Conservation (phyloP, 2,113 vertebrate genomes). For the Vireo altiloquus region DNA sequence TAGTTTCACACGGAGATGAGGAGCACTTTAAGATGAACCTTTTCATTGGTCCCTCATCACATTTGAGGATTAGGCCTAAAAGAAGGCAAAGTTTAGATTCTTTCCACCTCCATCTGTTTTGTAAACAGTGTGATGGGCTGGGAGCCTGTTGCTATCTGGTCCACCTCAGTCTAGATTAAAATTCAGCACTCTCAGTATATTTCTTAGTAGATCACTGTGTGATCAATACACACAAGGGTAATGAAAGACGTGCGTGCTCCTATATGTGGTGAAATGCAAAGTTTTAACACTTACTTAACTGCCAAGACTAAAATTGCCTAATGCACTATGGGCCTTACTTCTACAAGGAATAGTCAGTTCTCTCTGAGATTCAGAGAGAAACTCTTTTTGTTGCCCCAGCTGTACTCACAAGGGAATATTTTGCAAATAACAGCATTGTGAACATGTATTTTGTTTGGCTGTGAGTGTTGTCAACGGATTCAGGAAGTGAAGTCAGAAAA, state of each 20-base stretch:
- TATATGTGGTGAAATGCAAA: conserved; percentile 21
- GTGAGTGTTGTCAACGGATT: conserved; percentile 72
- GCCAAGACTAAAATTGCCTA: not conserved
- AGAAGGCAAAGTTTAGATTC: not conserved
- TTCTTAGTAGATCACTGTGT: not conserved
- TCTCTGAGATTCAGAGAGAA: conserved; percentile 60
- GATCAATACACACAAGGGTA: not conserved
- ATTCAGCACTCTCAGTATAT: not conserved
- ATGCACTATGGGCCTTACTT: conserved; percentile 7
- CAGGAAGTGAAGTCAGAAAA: conserved; percentile 79
- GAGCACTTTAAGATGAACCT: not conserved
- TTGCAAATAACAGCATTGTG: conserved; percentile 73
- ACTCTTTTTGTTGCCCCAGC: conserved; percentile 74
- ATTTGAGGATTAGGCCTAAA: not conserved
- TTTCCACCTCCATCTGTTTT: not conserved
- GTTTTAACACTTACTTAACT: conserved; percentile 26
- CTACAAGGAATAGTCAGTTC: conserved; percentile 46
- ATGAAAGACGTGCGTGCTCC: not conserved
- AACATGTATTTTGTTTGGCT: conserved; percentile 79
- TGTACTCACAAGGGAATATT: conserved; percentile 75
- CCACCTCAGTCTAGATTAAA: not conserved
- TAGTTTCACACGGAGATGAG: not conserved
- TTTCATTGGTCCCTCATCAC: not conserved
- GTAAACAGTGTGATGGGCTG: not conserved
- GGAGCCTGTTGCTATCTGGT: conserved; percentile 8